Evolutionary conservation across 2,113 vertebrate genomes (phyloP).

Genomic region (human (Homo sapiens)): GRCh38 chr1:92937001-92937500

Average conservation of each 20-base stretch:
- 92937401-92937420: background rate
- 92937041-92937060: slow-evolving; percentile 26
- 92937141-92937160: background rate
- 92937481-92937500: background rate
- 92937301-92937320: too few relatives aligned
- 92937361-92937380: background rate
- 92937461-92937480: slow-evolving; percentile 11
- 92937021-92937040: slow-evolving; percentile 9
- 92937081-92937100: background rate
- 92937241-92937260: too few relatives aligned
- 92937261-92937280: too few relatives aligned
- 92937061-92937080: slow-evolving; percentile 4
- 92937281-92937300: too few relatives aligned
- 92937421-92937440: background rate
- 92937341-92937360: slow-evolving; percentile 29
- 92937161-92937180: background rate
- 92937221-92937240: too few relatives aligned
- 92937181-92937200: too few relatives aligned
- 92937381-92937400: background rate
- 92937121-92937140: slow-evolving; percentile 31
- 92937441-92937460: background rate
- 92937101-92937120: slow-evolving; percentile 37
- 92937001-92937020: background rate
- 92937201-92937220: too few relatives aligned
- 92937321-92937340: background rate